Evolutionary conservation across 2,888 invertebrate species (phyloP).

Genomic region (Azorinus chamasolen): DNA sequence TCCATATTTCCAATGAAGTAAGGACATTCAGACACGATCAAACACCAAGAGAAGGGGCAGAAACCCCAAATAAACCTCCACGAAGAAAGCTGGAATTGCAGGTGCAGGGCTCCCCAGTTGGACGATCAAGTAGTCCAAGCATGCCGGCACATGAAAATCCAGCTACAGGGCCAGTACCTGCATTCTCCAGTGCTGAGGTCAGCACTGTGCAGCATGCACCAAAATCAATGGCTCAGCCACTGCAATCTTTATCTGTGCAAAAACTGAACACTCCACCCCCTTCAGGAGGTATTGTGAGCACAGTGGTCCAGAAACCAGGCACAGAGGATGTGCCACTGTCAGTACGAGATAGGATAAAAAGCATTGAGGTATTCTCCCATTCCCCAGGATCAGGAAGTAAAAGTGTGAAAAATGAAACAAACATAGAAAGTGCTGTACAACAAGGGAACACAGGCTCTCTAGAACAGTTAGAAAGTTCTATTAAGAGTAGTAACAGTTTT

Average conservation of each 20-base stretch:
- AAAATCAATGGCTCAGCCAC: constrained; percentile 59
- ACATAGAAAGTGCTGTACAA: background rate
- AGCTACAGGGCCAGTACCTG: constrained; percentile 38
- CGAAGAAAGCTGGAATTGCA: constrained; percentile 59
- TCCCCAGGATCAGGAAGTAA: constrained; percentile 33
- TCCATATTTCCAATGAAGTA: constrained; percentile 44
- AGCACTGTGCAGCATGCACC: constrained; percentile 44
- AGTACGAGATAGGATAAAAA: constrained; percentile 57
- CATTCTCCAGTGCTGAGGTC: constrained; percentile 57
- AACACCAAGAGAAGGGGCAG: constrained; percentile 33
- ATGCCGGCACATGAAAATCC: constrained; percentile 19
- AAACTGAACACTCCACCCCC: constrained; percentile 30
- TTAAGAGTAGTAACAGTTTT: constrained; percentile 55
- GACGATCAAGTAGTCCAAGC: constrained; percentile 48
- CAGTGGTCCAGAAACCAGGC: constrained; percentile 54
- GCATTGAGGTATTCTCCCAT: constrained; percentile 59
- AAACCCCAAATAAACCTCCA: constrained; percentile 63
- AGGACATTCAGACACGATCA: constrained; percentile 35
- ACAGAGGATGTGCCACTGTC: constrained; percentile 38
- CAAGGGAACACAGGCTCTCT: constrained; percentile 36
- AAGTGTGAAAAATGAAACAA: constrained; percentile 1
- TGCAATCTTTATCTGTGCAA: constrained; percentile 36
- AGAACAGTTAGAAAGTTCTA: constrained; percentile 56
- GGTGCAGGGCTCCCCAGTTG: constrained; percentile 41
- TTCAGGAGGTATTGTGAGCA: constrained; percentile 56